phyloP scores from a whole-genome alignment of 2,888 invertebrate genomes.

The Coecobrya sp. region DNA sequence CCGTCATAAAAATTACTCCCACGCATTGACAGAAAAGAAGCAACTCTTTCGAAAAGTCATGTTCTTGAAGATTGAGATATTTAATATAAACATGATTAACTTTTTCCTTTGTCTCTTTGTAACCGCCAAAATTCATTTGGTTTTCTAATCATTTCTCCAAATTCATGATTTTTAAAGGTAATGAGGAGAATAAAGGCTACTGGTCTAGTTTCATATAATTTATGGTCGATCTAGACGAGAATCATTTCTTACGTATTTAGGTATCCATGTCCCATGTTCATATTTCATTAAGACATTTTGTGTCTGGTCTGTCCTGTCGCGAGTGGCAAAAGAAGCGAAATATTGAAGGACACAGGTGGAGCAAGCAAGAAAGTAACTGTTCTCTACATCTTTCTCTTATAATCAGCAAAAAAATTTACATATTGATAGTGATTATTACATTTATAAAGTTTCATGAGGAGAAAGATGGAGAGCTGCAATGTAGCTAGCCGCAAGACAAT shows the following conservation, averaged over 20 bases:
- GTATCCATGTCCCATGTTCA: too few relatives aligned
- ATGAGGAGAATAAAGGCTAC: background rate
- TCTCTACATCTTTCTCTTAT: constrained; percentile 2
- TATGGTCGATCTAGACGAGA: background rate
- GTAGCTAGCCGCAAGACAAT: background rate
- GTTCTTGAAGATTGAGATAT: background rate
- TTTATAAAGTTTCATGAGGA: background rate
- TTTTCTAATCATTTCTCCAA: too few relatives aligned
- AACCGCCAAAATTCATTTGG: too few relatives aligned
- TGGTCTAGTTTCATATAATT: background rate
- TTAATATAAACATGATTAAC: too few relatives aligned
- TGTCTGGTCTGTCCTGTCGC: constrained; percentile 4
- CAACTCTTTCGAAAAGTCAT: background rate
- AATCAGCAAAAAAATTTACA: constrained; percentile 31
- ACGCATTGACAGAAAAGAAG: background rate
- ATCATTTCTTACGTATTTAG: too few relatives aligned
- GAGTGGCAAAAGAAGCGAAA: background rate
- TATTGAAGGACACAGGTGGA: background rate
- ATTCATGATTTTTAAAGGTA: too few relatives aligned
- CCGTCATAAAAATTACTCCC: background rate
- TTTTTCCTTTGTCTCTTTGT: too few relatives aligned
- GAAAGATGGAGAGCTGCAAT: background rate
- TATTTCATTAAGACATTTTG: background rate
- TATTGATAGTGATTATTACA: constrained; percentile 43
- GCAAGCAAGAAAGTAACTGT: constrained; percentile 36